phyloP scores from a whole-genome alignment of 2,888 invertebrate species.

The Caenorhabditis sulstoni region DNA sequence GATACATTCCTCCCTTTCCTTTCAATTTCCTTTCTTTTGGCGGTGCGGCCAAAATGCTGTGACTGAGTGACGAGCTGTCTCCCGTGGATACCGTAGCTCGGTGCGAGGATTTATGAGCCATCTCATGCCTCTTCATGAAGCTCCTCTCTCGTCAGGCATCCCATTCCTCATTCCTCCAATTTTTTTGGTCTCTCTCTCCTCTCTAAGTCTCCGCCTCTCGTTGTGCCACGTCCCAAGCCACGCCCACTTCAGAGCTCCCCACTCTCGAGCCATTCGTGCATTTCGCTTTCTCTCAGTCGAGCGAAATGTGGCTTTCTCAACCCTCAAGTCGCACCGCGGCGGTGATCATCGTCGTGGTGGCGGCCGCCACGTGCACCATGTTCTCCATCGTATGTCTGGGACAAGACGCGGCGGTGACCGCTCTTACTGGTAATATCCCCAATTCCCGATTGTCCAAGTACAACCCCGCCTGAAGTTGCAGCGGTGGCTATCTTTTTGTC shows the following conservation, averaged over 20 bases:
- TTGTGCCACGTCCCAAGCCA: constrained; percentile 23
- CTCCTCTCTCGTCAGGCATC: neutral
- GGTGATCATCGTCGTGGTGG: constrained; percentile 17
- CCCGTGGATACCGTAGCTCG: constrained; percentile 51
- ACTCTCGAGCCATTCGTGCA: constrained; percentile 11
- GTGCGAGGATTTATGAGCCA: constrained; percentile 28
- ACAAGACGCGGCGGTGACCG: constrained; percentile 20
- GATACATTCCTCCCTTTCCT: too few relatives aligned
- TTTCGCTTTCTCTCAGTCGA: constrained; percentile 24
- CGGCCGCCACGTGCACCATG: constrained; percentile 14
- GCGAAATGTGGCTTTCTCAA: constrained; percentile 22
- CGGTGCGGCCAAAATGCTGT: neutral
- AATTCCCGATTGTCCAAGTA: neutral
- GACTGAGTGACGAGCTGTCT: constrained; percentile 16
- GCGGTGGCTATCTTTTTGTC: constrained; percentile 30
- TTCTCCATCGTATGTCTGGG: constrained; percentile 33
- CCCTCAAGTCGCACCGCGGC: constrained; percentile 20
- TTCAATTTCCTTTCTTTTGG: neutral
- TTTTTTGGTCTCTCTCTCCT: constrained; percentile 12
- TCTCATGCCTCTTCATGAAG: constrained; percentile 7
- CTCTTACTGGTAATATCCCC: constrained; percentile 18
- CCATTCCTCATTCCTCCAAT: neutral
- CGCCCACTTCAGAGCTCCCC: constrained; percentile 33
- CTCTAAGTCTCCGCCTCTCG: constrained; percentile 3
- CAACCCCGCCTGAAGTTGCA: constrained; percentile 25